Base-by-base conservation (phyloP, 1,140 invertebrate genomes). In the Cydia pomonella region DNA sequence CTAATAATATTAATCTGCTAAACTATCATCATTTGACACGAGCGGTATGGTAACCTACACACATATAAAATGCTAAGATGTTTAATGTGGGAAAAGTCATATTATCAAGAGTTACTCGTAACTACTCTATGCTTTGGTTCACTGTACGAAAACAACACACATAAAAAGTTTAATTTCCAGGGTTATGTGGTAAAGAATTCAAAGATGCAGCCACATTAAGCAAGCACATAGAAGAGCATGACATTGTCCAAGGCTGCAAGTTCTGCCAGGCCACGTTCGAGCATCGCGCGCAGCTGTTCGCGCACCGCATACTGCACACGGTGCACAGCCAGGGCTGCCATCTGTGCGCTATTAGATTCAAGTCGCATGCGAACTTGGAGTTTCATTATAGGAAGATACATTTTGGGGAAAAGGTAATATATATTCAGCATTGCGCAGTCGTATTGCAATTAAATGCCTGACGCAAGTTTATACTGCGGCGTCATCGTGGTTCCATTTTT, bases 291-390 rank as follows among this genome's bases (percentile, higher is more conserved):
- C 73, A 83, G 27, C 29, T 89, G 9, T 73, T 89, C 1, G 73
- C 80, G 1, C 90, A 92, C 69, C 81, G 90, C 76, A n/a, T 87
- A 3, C 50, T 73, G n/a, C 90, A 92, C 76, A 53, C 80, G 0
- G 16, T 23, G 3, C 78, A 72, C 4, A 63, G 82, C 59, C 73
- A 69, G 38, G 69, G 21, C 2, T 92, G 90, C 74, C 87, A 89
- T 29, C 77, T 92, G 44, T 92, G 90, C 76, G 23, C 59, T 6
- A 86, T 82, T 78, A 69, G 53, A 16, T 87, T 77, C 75, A 73
- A 23, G 6, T 74, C 80, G 71, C 29, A 62, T 41, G 9, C 50
- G 0, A 79, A 83, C 75, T 73, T 91, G 53, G 86, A 91, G 73
- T 80, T 77, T 72, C 89, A 91, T 77, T 90, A 86, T 44, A 85